Evolutionary conservation across 2,113 vertebrate species (phyloP).

Genomic region (Oncorhynchus mykiss): DNA sequence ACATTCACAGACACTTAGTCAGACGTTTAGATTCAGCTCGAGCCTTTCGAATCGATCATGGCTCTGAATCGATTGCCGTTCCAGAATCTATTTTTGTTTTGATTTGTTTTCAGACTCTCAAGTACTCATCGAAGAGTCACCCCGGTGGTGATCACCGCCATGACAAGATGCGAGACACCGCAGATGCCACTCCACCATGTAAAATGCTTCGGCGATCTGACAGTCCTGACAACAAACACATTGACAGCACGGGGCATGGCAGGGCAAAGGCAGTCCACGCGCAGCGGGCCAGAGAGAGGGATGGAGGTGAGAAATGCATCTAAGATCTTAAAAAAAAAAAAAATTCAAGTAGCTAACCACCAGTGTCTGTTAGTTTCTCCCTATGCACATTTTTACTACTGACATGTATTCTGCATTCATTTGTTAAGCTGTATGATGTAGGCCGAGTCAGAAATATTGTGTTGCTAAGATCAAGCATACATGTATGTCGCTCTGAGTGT

Average conservation of each 20-base stretch:
- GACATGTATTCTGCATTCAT: no score
- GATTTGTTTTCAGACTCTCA: conserved; percentile 85
- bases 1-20: neutral
- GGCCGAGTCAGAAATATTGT: no score
- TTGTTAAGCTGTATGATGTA: no score
- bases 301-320: conserved; percentile 85
- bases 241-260: conserved; percentile 87
- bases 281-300: conserved; percentile 93
- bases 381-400: no score
- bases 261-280: conserved; percentile 92
- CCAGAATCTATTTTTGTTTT: neutral
- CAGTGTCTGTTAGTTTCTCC: no score
- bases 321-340: no score
- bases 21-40: neutral
- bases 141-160: conserved; percentile 94
- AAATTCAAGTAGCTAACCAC: no score
- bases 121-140: conserved; percentile 97
- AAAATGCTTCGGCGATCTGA: conserved; percentile 95
- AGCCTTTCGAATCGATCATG: neutral
- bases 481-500: no score
- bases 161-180: conserved; percentile 94
- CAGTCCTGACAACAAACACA: conserved; percentile 96
- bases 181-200: conserved; percentile 93
- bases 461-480: no score
- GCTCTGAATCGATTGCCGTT: neutral